Evolutionary conservation across 2,888 invertebrate species (phyloP).

Genomic region (Galeopsomyia nigrocyanea): DNA sequence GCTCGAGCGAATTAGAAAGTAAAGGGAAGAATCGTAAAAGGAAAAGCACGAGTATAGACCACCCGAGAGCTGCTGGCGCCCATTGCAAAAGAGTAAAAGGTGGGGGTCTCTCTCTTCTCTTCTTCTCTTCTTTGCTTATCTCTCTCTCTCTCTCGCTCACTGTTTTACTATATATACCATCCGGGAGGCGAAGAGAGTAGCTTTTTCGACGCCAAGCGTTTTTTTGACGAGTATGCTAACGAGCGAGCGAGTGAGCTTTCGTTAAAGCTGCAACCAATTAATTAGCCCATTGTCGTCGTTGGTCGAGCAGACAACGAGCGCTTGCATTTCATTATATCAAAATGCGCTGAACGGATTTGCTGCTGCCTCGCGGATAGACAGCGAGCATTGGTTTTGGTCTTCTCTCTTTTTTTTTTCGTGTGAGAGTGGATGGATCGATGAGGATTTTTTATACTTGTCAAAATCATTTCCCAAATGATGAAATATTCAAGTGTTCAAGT

Average conservation of each 20-base stretch:
- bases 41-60: slow-evolving; percentile 57
- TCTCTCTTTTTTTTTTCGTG: slow-evolving; percentile 8
- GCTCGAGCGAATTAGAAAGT: slow-evolving; percentile 42
- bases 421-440: not conserved
- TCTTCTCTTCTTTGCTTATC: slow-evolving; percentile 55
- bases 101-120: slow-evolving; percentile 65
- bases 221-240: not conserved
- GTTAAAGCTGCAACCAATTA: not conserved
- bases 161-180: too few species aligned
- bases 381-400: not conserved
- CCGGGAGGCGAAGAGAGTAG: too few species aligned
- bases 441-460: slow-evolving; percentile 6
- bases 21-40: slow-evolving; percentile 48
- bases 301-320: not conserved
- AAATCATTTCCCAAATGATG: too few species aligned
- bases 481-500: too few species aligned
- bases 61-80: slow-evolving; percentile 64
- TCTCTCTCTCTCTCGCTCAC: slow-evolving; percentile 39
- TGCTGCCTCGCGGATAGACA: too few species aligned
- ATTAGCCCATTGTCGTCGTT: slow-evolving; percentile 15
- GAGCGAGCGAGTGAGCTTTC: not conserved
- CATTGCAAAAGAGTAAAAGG: slow-evolving; percentile 64
- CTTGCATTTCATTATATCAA: not conserved
- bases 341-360: too few species aligned
- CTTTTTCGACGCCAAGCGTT: too few species aligned